Evolutionary conservation across 2,113 vertebrate species (phyloP), one percentile per base, ranked within the genome.

Genomic region (Vimba vimba): DNA sequence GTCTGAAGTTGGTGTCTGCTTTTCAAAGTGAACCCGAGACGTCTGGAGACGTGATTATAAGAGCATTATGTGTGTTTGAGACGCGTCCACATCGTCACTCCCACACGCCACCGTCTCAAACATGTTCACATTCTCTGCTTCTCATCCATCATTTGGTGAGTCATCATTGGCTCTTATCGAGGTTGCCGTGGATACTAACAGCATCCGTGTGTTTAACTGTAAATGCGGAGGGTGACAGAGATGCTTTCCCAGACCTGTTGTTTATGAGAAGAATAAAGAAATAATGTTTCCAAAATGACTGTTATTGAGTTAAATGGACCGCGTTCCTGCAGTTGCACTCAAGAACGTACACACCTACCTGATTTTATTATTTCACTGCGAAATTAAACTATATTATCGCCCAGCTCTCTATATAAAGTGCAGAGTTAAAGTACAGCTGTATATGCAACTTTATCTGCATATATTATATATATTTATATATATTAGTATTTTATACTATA

Each of bases 121-220:
- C 19, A 23, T 57, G 76, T 36, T 59, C 33, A 39, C 2, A 57
- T 33, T 30, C 27, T 0, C 79, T 10, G 39, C 59, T n/a, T 80
- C 36, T 66, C 55, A 4, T 85, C 77, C 69, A 47, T 82, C 60
- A 81, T 86, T 86, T 50, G 79, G 25, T 81, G 87, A 88, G 36
- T 74, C 84, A 79, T 82, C 84, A 79, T 78, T 76, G 69, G 86
- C 30, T 43, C 71, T 86, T 36, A 25, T 73, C 39, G 64, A 52
- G 79, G 84, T 86, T 88, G 84, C 80, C 76, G 33, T 88, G 85
- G 87, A 73, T 62, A 88, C 85, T 7, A 43, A 59, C 74, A 21
- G 80, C 75, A 83, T 60, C 79, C 33, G 27, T 62, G 33, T 82
- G 84, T 57, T 69, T 76, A 43, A 9, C 43, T 55, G 36, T 68